These are phyloP conservation scores for Dendrolimus pini DNA, from an alignment of 2,888 invertebrate genomes.

Conservation along the genomic window DNA sequence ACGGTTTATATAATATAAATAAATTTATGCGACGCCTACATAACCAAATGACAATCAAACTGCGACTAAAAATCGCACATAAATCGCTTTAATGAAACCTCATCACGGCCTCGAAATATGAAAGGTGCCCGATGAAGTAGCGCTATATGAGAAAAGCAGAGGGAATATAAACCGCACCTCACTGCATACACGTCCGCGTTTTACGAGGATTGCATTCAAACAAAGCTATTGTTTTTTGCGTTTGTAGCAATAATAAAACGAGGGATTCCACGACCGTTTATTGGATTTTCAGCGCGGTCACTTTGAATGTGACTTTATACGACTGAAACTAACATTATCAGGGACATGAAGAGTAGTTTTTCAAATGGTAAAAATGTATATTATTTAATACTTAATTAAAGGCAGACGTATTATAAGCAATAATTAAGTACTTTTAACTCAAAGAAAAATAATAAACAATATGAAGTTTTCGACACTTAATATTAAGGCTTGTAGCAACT, in stretches of 20 bases:
- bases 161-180: constrained; percentile 20
- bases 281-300: neutral
- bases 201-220: constrained; percentile 55
- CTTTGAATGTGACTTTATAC: neutral
- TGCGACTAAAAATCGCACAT: neutral
- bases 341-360: too few species aligned
- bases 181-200: constrained; percentile 32
- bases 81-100: constrained; percentile 16
- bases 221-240: constrained; percentile 19
- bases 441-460: too few species aligned
- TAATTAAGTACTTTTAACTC: too few species aligned
- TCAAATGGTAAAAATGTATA: too few species aligned
- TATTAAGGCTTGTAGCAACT: too few species aligned
- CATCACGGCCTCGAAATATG: constrained; percentile 39
- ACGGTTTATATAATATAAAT: too few species aligned
- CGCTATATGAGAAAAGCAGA: constrained; percentile 19
- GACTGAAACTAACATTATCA: too few species aligned
- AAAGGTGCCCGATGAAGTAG: constrained; percentile 43
- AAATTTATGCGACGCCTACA: too few species aligned
- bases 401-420: too few species aligned
- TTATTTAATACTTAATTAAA: too few species aligned
- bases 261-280: neutral
- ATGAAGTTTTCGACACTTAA: too few species aligned
- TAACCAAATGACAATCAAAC: neutral
- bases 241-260: neutral